Percentiles rank a stretch among this genome's conserved stretches.
Conservation (phyloP, 2,888 invertebrate genomes). For the Pardosa pseudoannulata region DNA sequence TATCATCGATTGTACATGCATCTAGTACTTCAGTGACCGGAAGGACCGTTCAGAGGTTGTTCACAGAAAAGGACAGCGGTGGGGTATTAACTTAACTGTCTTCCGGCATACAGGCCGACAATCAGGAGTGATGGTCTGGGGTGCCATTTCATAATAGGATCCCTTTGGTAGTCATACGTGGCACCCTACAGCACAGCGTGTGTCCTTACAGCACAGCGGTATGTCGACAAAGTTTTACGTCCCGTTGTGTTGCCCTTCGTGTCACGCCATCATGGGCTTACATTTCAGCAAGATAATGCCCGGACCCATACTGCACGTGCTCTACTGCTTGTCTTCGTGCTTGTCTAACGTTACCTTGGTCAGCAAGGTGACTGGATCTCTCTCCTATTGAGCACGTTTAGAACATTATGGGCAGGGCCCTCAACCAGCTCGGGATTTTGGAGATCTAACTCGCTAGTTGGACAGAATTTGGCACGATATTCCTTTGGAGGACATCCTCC, state of each 20-base stretch:
- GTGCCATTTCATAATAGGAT: not conserved
- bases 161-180: not conserved
- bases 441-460: not conserved
- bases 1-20: no score
- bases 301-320: not conserved
- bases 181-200: no score
- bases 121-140: not conserved
- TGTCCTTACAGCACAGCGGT: not conserved
- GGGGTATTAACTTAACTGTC: not conserved
- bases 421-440: not conserved
- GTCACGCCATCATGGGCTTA: not conserved
- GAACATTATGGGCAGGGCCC: not conserved
- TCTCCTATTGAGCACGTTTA: not conserved
- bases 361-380: no score
- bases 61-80: constrained; percentile 2
- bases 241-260: not conserved
- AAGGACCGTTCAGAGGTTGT: no score
- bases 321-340: not conserved
- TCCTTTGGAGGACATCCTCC: not conserved
- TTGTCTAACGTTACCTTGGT: not conserved
- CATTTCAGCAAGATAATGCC: not conserved
- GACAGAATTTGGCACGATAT: not conserved
- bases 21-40: no score
- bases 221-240: not conserved
- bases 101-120: not conserved